Base-by-base conservation (phyloP, 2,888 invertebrate species). In the Gnatocerus cornutus region DNA sequence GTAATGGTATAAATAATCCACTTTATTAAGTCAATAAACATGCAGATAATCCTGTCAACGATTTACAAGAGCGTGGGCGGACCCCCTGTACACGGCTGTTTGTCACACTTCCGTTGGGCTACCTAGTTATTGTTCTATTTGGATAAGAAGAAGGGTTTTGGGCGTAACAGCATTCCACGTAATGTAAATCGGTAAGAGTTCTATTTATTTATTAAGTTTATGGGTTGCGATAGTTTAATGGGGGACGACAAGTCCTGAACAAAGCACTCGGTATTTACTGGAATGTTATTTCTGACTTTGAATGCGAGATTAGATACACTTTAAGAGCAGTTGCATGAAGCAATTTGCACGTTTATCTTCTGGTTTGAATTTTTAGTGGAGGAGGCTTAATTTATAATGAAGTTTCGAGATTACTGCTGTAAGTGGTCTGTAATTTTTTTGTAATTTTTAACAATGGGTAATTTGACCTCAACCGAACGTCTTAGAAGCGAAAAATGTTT, bases 11-110 rank as follows among this genome's bases (percentile, higher is more conserved):
- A 72, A 70, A 72, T 72, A 70, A 72, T 72, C 70, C 52, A 67
- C 67, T 67, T 61, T 59, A 55, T 72, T 68, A 72, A 71, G 71
- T 70, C 72, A 72, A 72, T 71, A 72, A 72, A 72, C 72, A 72
- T 50, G 65, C 65, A 67, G 68, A 72, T 72, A 71, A 68, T 72
- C 68, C 72, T 71, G 72, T 72, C 72, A 71, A 66, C 72, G 65
- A 71, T 71, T 71, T 71, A 65, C 46, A 64, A 58, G 48, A 61
- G 58, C 55, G 71, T 72, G 37, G 67, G 67, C 61, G 61, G 52
- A 58, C 33, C 10, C 46, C 27, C 41, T 30, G 61, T 43, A 33
- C 13, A 52, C 39, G 14, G 48, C 37, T 33, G 59, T 67, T 67
- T 67, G 67, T 67, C 67, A 67, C 45, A 45, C 30, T 48, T 52